Percentiles rank a stretch among this genome's conserved stretches.
These are phyloP conservation scores for Lepus europaeus DNA, from an alignment of 2,113 vertebrate genomes.

Conservation along the genomic window DNA sequence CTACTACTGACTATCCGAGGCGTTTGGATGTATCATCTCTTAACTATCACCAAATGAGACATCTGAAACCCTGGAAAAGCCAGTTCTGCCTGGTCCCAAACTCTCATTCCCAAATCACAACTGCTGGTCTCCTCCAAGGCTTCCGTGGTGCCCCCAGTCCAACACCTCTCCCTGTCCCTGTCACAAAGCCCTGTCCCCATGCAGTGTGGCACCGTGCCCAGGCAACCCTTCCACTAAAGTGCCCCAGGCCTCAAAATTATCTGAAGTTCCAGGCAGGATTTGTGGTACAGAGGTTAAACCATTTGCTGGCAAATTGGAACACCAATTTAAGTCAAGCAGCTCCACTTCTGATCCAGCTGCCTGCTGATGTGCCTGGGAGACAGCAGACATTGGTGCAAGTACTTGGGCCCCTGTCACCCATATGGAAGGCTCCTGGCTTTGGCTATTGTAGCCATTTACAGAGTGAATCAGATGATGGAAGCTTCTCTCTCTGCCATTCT, in stretches of 20 bases:
- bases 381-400: too few relatives aligned
- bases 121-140: neutral
- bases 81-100: neutral
- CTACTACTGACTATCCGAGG: neutral
- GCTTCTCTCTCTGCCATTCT: too few relatives aligned
- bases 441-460: too few relatives aligned
- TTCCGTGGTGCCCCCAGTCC: fast-evolving
- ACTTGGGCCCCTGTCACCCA: too few relatives aligned
- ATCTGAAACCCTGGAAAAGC: neutral
- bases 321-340: too few relatives aligned
- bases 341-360: too few relatives aligned
- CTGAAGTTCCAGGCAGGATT: neutral
- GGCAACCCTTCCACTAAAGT: neutral
- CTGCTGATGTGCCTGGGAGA: too few relatives aligned
- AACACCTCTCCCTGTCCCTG: neutral
- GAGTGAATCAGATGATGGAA: too few relatives aligned
- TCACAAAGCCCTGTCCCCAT: fast-evolving
- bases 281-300: too few relatives aligned
- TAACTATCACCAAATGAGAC: neutral
- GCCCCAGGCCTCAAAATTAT: neutral
- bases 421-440: too few relatives aligned
- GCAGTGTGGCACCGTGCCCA: neutral
- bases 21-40: neutral
- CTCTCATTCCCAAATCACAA: neutral
- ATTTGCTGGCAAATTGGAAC: too few relatives aligned